Evolutionary conservation across 2,888 invertebrate genomes (phyloP), one percentile per base, ranked within the genome.

Genomic region (Trichopoda pennipes): DNA sequence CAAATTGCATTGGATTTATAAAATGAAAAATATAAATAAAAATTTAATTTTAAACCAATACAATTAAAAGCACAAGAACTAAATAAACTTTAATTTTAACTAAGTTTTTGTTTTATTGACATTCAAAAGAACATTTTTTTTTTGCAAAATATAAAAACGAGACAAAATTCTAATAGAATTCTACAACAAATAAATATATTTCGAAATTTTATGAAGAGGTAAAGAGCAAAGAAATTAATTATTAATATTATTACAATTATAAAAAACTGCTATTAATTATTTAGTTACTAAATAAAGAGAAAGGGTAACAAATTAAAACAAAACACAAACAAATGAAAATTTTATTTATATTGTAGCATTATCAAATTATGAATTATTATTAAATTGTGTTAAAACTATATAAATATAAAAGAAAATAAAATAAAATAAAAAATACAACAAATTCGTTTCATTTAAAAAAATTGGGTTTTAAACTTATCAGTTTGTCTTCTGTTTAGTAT

Each of bases 361-460:
- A 79, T 72, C 72, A 73, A 82, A 82, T 79, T 82, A 82, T 69
- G 61, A 63, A 79, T 75, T 82, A 82, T 81, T 82, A 82, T 78
- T 75, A 79, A 82, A 82, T 76, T 82, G 82, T 82, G 82, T 82
- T 82, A 76, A 82, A 79, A 76, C 61, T 79, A 82, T 75, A 82
- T 75, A 55, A 68, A 63, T 79, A 82, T 61, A 61, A 66, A 75
- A 74, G 66, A 56, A 38, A 74, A 77, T 55, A 60, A 70, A 32
- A 32, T 6, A 32, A 6, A 2, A 12, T n/a, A 44, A 44, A 44
- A 44, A 44, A 14, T 12, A 14, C 1, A 38, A 38, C 1, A 38
- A 44, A 44, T n/a, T 44, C 2, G 2, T 44, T 44, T n/a, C 6
- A 44, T 44, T 44, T 3, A 38, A 42, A n/a, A 42, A 16, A 42